Base-by-base conservation (phyloP, 1,140 invertebrate species). In the Drosophila pectinifera region DNA sequence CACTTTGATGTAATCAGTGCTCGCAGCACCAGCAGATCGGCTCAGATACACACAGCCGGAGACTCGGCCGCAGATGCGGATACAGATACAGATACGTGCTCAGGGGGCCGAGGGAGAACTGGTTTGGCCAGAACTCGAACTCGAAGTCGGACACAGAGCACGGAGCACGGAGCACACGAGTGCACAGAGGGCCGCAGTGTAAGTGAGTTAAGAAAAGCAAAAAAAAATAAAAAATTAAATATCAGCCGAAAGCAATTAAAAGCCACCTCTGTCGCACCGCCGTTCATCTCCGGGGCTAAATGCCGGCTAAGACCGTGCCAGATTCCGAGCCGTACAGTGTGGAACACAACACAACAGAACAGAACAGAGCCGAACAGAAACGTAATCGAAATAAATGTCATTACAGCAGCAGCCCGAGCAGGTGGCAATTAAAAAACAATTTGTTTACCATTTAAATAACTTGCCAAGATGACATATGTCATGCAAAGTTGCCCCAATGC, bases 371-470 rank as follows among this genome's bases (percentile, higher is more conserved):
- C 42, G 64, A 54, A 36, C 59, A 28, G 42, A 46, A 64, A 65
- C 38, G 63, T 79, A 84, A 85, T 84, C 81, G 73, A 85, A 84
- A 85, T 77, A 84, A 84, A 85, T 84, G 73, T 80, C 80, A 84
- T 84, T 84, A 80, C 76, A 83, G 45, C 38, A 49, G 24, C 72
- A 46, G 48, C 62, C 59, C 36, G 57, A 84, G 77, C 80, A 84
- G 81, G 80, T 84, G 81, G 80, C 81, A 84, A 84, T 84, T 84
- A 84, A 84, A 84, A 84, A 72, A 80, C 80, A 84, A 85, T 84
- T 84, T 84, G 80, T 84, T 69, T 79, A 85, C 59, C 82, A 84
- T 85, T 84, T 84, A 84, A 84, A 85, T 84, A 64, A 73, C 81
- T 85, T 78, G 73, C 38, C 77, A 49, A 80, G 78, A 85, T 85